Percentiles rank a stretch among this genome's conserved stretches.
phyloP scores from a whole-genome alignment of 92 coral and sea anemone genomes.

The Pocillopora meandrina region DNA sequence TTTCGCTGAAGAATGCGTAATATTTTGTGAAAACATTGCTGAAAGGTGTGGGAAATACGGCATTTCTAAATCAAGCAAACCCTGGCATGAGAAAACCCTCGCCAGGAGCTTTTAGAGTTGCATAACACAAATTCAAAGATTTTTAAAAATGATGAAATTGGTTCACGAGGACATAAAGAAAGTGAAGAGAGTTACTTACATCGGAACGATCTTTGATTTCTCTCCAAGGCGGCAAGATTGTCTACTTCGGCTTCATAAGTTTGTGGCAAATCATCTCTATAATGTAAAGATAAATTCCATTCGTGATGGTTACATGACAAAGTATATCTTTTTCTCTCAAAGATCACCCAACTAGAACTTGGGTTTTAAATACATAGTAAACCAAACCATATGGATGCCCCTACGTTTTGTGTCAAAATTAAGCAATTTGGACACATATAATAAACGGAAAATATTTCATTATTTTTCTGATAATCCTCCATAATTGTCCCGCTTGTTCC shows the following conservation, averaged over 20 bases:
- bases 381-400: no score
- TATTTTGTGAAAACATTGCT: no score
- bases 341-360: not conserved
- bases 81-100: no score
- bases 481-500: not conserved
- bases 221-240: conserved; percentile 60
- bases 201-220: conserved; percentile 45
- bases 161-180: not conserved
- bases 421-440: not conserved
- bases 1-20: no score
- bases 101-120: no score
- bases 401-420: not conserved
- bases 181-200: conserved; percentile 7
- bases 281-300: not conserved
- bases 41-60: no score
- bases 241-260: conserved; percentile 70
- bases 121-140: not conserved
- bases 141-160: not conserved
- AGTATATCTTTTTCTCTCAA: not conserved
- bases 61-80: no score
- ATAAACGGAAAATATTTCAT: not conserved
- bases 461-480: not conserved
- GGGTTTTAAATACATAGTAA: not conserved
- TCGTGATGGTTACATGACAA: not conserved
- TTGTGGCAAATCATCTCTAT: conserved; percentile 55